Base-by-base conservation (phyloP, 2,113 vertebrate species). In the Chaetorhynchus papuensis region DNA sequence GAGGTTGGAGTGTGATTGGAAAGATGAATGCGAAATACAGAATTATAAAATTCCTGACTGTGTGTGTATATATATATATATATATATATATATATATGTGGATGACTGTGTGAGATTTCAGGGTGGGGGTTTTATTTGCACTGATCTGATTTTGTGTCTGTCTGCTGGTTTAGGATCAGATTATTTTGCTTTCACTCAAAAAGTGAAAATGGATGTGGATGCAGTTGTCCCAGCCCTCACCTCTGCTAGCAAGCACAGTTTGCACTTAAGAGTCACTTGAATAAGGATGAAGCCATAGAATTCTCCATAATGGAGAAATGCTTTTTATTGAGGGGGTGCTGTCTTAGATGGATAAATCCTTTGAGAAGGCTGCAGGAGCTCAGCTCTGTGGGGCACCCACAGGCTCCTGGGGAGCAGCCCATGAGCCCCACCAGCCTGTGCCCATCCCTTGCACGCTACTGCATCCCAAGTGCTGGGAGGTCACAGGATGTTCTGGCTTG, bases 151-250 rank as follows among this genome's bases (percentile, higher is more conserved):
- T 93, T 90, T 70, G 52, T 56, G 37, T 59, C 89, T 3, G 0
- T 70, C 60, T 85, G 56, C 65, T 90, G 44, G 13, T 90, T 89
- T 45, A 68, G 69, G 37, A 83, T 77, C 41, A 77, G 56, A 61
- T 76, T 31, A 26, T 90, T 93, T 83, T 90, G 42, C 44, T 83
- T 94, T 83, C 71, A 44, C 30, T 93, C 47, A 44, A 15, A 74
- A 70, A 6, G 30, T 59, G 49, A 47, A 91, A 57, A 57, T 24
- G 59, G n/a, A 19, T 53, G 42, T 31, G 39, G 37, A 35, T 1
- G 1, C 41, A 30, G 45, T 24, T 44, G 13, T 76, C 71, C 33
- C 85, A 92, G 39, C 63, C 42, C 44, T 93, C 54, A 16, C 63
- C 50, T 83, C 59, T 56, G 24, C 60, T 19, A 21, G 42, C 27